phyloP scores from a whole-genome alignment of 23 tunicate species.

The Trididemnum miniatum region DNA sequence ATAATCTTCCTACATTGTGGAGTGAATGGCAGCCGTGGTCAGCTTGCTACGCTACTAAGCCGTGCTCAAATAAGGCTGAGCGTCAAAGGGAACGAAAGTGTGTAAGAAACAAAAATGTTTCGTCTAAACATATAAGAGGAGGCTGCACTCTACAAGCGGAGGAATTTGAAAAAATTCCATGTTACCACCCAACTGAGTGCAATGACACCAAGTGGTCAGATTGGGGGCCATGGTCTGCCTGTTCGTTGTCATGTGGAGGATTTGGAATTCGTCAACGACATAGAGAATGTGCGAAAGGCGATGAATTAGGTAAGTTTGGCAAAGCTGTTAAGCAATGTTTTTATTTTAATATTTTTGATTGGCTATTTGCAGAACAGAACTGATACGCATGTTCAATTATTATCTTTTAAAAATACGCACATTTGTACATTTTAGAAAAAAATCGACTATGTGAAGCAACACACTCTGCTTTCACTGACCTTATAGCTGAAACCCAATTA shows the following conservation, averaged over 20 bases:
- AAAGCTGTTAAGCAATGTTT: no score
- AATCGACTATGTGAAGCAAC: neutral
- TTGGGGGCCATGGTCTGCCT: slow-evolving; percentile 8
- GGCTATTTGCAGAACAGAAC: no score
- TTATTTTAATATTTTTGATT: no score
- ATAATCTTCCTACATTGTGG: no score
- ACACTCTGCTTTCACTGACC: neutral
- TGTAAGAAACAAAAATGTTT: neutral
- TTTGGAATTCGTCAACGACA: neutral
- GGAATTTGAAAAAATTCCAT: neutral
- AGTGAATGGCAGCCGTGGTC: slow-evolving; percentile 10
- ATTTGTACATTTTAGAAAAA: neutral
- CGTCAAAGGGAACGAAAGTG: neutral
- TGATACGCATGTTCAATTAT: no score
- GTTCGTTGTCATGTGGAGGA: slow-evolving; percentile 11
- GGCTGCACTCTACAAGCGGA: neutral
- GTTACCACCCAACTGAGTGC: slow-evolving; percentile 11
- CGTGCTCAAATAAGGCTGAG: neutral
- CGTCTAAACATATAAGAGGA: no score
- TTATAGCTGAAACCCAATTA: neutral
- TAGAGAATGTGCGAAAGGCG: slow-evolving; percentile 8
- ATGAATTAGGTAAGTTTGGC: slow-evolving; percentile 1
- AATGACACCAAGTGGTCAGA: slow-evolving; percentile 4
- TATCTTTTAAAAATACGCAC: no score
- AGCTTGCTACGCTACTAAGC: slow-evolving; percentile 15